These are phyloP conservation scores for Lagorchestes hirsutus DNA, from an alignment of 2,797 vertebrate species.

Conservation along the genomic window DNA sequence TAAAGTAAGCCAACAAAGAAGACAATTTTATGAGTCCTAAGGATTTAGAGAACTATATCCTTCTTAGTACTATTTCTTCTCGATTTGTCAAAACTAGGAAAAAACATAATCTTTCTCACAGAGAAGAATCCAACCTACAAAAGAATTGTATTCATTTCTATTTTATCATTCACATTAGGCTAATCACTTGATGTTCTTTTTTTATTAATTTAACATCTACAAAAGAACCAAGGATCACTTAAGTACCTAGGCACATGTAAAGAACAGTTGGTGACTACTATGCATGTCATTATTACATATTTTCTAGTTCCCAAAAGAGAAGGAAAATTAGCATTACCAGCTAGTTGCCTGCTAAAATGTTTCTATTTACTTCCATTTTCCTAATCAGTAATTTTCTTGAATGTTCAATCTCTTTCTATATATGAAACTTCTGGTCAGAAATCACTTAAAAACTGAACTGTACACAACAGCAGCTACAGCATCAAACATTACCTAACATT, in stretches of 20 bases:
- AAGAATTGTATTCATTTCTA: slow-evolving; percentile 19
- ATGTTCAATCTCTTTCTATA: slow-evolving; percentile 20
- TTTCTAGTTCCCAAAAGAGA: slow-evolving; percentile 50
- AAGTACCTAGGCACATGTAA: background rate
- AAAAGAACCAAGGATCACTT: background rate
- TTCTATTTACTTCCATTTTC: background rate
- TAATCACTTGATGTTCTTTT: slow-evolving; percentile 23
- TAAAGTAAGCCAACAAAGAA: slow-evolving; percentile 4
- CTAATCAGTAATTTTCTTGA: slow-evolving; percentile 23
- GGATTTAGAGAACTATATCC: background rate
- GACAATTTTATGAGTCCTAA: background rate
- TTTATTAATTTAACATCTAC: slow-evolving; percentile 42
- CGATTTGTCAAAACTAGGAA: background rate
- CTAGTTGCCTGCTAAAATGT: slow-evolving; percentile 24
- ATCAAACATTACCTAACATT: slow-evolving; percentile 67
- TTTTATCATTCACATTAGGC: background rate
- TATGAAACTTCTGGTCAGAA: slow-evolving; percentile 40
- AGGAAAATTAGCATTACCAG: slow-evolving; percentile 5
- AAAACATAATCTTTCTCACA: background rate
- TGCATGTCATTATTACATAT: slow-evolving; percentile 28
- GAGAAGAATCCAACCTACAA: background rate
- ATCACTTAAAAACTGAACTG: slow-evolving; percentile 18
- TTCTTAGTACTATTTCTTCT: background rate
- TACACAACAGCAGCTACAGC: slow-evolving; percentile 7
- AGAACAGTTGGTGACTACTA: background rate